Percentiles rank a stretch among this genome's conserved stretches.
Evolutionary conservation across 2,797 vertebrate genomes (phyloP).

Genomic region (Molossus molossus): DNA sequence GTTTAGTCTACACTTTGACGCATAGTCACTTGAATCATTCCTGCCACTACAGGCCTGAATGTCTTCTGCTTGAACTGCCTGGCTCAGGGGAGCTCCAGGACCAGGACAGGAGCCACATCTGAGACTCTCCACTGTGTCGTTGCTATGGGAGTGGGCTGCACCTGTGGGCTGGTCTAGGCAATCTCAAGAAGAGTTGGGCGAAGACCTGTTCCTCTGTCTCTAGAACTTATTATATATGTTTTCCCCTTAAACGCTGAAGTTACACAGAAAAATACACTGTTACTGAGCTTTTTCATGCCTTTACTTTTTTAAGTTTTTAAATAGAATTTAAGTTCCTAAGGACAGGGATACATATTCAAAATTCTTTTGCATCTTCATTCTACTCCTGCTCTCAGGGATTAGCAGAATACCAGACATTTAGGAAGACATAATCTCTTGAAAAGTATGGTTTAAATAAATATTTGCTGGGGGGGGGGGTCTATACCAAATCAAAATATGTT

Average conservation of each 20-base stretch:
- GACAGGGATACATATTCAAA: neutral
- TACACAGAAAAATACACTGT: neutral
- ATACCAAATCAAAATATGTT: conserved; percentile 9
- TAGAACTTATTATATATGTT: neutral
- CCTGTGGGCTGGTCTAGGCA: neutral
- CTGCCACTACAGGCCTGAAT: too few relatives aligned
- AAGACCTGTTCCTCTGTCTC: conserved; percentile 40
- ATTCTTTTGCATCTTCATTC: neutral
- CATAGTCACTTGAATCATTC: neutral
- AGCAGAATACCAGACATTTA: neutral
- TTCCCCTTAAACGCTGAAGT: neutral
- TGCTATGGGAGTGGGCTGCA: neutral
- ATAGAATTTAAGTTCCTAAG: conserved; percentile 20
- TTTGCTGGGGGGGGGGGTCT: neutral
- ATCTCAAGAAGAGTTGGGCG: neutral
- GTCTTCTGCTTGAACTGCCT: neutral
- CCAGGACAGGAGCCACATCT: neutral
- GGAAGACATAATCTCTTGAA: neutral
- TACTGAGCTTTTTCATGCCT: neutral
- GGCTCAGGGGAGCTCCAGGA: neutral
- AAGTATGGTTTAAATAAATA: conserved; percentile 57
- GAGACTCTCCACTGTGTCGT: neutral
- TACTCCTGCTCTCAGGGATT: neutral
- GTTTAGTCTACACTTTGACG: neutral
- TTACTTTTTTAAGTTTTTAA: conserved; percentile 15